Evolutionary conservation across 2,888 invertebrate species (phyloP).

Genomic region (Tetranychus truncatus): DNA sequence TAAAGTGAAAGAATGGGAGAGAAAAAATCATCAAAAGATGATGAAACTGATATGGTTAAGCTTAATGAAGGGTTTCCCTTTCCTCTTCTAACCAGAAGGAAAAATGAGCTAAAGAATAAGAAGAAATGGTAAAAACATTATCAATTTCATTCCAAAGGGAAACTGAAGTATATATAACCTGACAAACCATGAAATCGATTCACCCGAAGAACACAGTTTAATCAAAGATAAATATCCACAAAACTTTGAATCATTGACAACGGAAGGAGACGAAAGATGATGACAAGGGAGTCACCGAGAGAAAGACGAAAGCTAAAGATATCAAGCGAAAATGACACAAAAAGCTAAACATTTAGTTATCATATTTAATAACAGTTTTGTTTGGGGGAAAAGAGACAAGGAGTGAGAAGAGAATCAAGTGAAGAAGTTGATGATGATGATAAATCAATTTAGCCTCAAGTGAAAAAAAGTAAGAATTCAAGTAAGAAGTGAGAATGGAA

Average conservation of each 20-base stretch:
- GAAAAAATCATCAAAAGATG: background rate
- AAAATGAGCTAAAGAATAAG: no score
- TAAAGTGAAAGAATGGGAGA: background rate
- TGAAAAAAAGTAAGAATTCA: background rate
- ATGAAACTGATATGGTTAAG: background rate
- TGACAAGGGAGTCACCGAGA: background rate
- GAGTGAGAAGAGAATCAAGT: no score
- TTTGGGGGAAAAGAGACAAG: no score
- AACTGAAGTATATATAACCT: background rate
- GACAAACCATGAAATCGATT: background rate
- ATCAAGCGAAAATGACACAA: background rate
- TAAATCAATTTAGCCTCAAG: background rate
- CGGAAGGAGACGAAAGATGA: background rate
- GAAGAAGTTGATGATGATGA: background rate
- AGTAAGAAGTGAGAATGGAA: background rate
- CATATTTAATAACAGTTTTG: no score
- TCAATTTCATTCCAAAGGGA: background rate
- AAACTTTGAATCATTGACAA: no score
- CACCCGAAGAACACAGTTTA: background rate
- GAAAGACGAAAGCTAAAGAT: background rate
- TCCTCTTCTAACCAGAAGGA: background rate
- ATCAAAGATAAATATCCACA: no score
- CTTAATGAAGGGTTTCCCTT: background rate
- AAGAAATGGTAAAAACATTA: no score
- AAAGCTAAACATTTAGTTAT: background rate